Percentiles rank a stretch among this genome's conserved stretches.
These are phyloP conservation scores for Rhaphigaster nebulosa DNA, from an alignment of 2,888 invertebrate species.

Conservation along the genomic window DNA sequence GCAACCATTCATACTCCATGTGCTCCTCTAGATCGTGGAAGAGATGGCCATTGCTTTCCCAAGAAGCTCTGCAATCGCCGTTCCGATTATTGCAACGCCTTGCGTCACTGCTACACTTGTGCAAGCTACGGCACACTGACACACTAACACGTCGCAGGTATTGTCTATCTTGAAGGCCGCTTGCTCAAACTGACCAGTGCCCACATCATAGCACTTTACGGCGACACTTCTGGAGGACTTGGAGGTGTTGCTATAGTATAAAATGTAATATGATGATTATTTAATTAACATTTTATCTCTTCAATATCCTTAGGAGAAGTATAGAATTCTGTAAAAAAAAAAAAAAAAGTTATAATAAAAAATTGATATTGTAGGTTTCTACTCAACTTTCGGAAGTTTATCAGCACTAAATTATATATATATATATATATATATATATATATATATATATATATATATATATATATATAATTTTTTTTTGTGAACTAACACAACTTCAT, in stretches of 20 bases:
- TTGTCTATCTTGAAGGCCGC: constrained; percentile 28
- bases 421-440: too few relatives aligned
- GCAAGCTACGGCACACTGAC: constrained; percentile 35
- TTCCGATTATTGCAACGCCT: constrained; percentile 17
- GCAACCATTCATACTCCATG: background rate
- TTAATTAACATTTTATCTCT: too few relatives aligned
- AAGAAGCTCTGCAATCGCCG: background rate
- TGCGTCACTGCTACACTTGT: constrained; percentile 43
- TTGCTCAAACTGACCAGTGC: background rate
- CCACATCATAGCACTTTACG: background rate
- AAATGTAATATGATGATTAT: too few relatives aligned
- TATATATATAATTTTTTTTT: too few relatives aligned
- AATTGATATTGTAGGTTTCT: too few relatives aligned
- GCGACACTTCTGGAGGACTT: background rate
- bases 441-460: too few relatives aligned
- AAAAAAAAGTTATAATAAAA: too few relatives aligned
- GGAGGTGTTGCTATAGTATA: background rate
- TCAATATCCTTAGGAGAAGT: too few relatives aligned
- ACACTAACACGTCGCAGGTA: background rate
- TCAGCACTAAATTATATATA: too few relatives aligned
- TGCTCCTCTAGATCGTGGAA: background rate
- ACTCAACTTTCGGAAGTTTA: too few relatives aligned
- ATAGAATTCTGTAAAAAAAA: too few relatives aligned
- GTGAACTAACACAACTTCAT: too few relatives aligned
- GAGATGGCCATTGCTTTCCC: constrained; percentile 8